These are phyloP conservation scores for Chroicocephalus ridibundus DNA, from an alignment of 2,113 vertebrate genomes.

Conservation along the genomic window DNA sequence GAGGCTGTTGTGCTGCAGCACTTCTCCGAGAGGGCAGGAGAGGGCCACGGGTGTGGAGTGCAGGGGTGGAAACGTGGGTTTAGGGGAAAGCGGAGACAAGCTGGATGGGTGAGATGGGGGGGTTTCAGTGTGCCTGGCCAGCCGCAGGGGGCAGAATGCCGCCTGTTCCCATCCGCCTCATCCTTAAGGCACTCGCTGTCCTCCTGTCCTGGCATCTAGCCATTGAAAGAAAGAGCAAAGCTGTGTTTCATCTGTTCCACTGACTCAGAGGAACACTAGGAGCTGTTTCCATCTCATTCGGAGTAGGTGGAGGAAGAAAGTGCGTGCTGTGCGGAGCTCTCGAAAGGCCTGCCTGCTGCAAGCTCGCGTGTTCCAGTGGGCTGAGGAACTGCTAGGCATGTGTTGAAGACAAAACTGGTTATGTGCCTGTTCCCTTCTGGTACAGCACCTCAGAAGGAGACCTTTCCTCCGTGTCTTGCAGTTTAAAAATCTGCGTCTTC, in stretches of 20 bases:
- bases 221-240: constrained; percentile 53
- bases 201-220: constrained; percentile 35
- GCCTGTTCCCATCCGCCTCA: neutral
- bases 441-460: neutral
- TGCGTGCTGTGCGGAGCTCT: constrained; percentile 6
- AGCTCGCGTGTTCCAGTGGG: constrained; percentile 30
- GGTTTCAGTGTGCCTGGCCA: neutral
- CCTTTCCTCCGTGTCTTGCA: constrained; percentile 11
- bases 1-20: neutral
- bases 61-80: neutral
- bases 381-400: neutral
- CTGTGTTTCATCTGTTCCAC: constrained; percentile 45
- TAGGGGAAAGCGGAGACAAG: neutral
- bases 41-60: too few species aligned
- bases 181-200: constrained; percentile 32
- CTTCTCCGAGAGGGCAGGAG: too few species aligned
- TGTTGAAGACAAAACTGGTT: neutral
- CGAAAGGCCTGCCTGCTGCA: constrained; percentile 19
- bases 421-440: neutral
- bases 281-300: constrained; percentile 18
- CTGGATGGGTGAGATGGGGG: neutral
- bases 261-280: constrained; percentile 32
- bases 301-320: constrained; percentile 58
- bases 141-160: neutral
- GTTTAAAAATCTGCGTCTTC: neutral